These are phyloP conservation scores for Drosophila meridionalis DNA, from an alignment of 2,888 invertebrate species.

Conservation along the genomic window DNA sequence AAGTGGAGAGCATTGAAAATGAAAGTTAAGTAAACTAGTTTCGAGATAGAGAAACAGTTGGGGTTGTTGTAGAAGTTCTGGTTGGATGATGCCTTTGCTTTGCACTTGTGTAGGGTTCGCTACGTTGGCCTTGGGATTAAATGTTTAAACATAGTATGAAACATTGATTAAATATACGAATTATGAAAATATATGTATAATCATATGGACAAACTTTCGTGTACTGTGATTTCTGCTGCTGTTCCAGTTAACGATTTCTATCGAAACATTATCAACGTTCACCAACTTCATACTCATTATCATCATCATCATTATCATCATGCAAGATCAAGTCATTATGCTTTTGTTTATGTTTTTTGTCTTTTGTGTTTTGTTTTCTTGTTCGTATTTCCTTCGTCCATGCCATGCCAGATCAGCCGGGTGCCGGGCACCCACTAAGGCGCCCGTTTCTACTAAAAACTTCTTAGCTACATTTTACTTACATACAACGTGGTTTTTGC, in stretches of 20 bases:
- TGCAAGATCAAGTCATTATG: conserved; percentile 68
- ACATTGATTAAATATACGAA: conserved; percentile 43
- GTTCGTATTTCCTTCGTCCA: conserved; percentile 77
- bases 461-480: conserved; percentile 73
- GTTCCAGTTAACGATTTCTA: conserved; percentile 34
- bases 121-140: neutral
- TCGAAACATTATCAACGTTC: conserved; percentile 44
- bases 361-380: conserved; percentile 34
- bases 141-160: conserved; percentile 42
- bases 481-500: conserved; percentile 55
- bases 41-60: conserved; percentile 7
- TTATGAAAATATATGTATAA: conserved; percentile 17
- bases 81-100: conserved; percentile 32
- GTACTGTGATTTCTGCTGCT: conserved; percentile 30
- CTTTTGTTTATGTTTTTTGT: conserved; percentile 60
- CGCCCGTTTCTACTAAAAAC: conserved; percentile 75
- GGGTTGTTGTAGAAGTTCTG: conserved; percentile 31
- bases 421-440: conserved; percentile 73
- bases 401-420: conserved; percentile 79
- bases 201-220: conserved; percentile 32
- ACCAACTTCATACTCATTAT: conserved; percentile 33
- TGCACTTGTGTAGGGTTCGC: conserved; percentile 3
- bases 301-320: conserved; percentile 28
- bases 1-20: conserved; percentile 58
- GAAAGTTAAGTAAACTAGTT: conserved; percentile 30